A percentile compares a stretch with the other conserved stretches of the same genome.
These are phyloP conservation scores for Oreonectes daqikongensis DNA, from an alignment of 2,797 vertebrate species.

Conservation along the genomic window DNA sequence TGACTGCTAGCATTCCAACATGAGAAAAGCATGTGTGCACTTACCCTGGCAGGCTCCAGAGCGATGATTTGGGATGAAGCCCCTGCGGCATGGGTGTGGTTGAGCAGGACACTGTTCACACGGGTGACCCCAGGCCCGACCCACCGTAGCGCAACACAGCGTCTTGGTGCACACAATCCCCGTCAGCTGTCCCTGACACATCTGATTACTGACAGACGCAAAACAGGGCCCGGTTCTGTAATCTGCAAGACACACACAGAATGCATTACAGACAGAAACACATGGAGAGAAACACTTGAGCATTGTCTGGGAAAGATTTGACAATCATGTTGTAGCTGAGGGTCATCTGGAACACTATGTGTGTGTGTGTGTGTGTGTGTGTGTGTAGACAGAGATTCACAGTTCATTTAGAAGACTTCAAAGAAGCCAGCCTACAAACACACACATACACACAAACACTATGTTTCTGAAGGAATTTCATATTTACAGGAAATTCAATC, in stretches of 20 bases:
- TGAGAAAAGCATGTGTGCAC: slow-evolving; percentile 72
- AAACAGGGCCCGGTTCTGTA: slow-evolving; percentile 97
- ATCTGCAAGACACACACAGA: slow-evolving; percentile 74
- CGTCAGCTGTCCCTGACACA: slow-evolving; percentile 97
- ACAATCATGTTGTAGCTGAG: slow-evolving; percentile 55
- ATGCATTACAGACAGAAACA: slow-evolving; percentile 10
- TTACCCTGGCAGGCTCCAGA: slow-evolving; percentile 97
- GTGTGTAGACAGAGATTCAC: slow-evolving; percentile 7
- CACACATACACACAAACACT: not conserved
- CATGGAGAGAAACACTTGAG: slow-evolving; percentile 55
- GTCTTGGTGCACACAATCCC: slow-evolving; percentile 99
- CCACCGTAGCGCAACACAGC: slow-evolving; percentile 95
- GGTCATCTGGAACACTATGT: slow-evolving; percentile 56
- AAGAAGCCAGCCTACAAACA: not conserved
- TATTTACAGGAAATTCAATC: not conserved
- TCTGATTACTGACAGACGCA: slow-evolving; percentile 95
- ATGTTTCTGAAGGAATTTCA: not conserved
- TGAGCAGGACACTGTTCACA: slow-evolving; percentile 98
- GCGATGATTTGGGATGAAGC: slow-evolving; percentile 97
- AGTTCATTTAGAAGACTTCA: slow-evolving; percentile 17
- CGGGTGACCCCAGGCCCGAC: slow-evolving; percentile 97
- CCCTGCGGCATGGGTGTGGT: slow-evolving; percentile 93
- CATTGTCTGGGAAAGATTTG: slow-evolving; percentile 62
- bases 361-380: slow-evolving; percentile 35
- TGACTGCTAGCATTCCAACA: slow-evolving; percentile 76